These are phyloP conservation scores for Protula sp. DNA, from an alignment of 2,888 invertebrate species.

Conservation along the genomic window DNA sequence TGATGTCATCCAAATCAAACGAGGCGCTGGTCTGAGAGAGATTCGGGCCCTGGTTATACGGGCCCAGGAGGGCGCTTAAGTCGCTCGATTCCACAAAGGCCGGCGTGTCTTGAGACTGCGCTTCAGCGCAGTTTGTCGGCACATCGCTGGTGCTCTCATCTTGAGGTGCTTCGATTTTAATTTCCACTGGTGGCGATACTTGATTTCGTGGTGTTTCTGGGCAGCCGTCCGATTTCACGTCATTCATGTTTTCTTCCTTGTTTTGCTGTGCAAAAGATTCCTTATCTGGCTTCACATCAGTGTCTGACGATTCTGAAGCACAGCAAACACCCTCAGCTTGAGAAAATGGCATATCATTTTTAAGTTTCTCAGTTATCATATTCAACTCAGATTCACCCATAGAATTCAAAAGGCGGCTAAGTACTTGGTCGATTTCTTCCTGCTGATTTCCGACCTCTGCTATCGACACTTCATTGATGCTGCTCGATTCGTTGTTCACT, in stretches of 20 bases:
- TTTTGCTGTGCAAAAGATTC: too few species aligned
- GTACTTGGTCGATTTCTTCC: too few species aligned
- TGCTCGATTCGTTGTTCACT: too few species aligned
- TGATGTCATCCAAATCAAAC: conserved; percentile 25
- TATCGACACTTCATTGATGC: too few species aligned
- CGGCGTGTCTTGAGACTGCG: not conserved
- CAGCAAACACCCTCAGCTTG: not conserved
- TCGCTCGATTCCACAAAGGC: not conserved
- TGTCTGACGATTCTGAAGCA: too few species aligned
- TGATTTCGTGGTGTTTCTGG: too few species aligned
- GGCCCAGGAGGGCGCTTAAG: not conserved
- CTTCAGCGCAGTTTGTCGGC: not conserved
- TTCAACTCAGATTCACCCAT: conserved; percentile 19
- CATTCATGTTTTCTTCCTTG: too few species aligned
- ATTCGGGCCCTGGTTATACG: not conserved
- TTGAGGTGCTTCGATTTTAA: too few species aligned
- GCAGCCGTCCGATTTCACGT: too few species aligned
- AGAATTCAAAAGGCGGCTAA: conserved; percentile 15
- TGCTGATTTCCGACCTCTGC: too few species aligned
- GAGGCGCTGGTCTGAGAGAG: conserved; percentile 1
- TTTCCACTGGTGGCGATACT: too few species aligned
- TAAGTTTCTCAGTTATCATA: conserved; percentile 13
- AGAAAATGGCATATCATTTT: not conserved
- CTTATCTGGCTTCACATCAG: too few species aligned
- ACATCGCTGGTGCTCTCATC: not conserved